Conservation (phyloP, 1,140 invertebrate species). For the Varroa destructor region DNA sequence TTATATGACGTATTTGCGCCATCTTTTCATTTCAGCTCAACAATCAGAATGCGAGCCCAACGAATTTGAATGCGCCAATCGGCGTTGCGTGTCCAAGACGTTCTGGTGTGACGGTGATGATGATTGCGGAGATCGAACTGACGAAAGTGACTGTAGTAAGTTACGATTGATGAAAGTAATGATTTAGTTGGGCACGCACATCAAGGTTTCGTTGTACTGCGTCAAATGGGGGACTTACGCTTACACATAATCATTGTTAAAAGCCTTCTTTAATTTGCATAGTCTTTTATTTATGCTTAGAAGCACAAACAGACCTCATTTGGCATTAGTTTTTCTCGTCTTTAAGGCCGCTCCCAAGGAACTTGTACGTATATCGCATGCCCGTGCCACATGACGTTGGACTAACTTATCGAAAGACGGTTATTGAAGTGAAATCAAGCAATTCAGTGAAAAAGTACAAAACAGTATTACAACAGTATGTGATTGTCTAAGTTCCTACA, state of each 20-base stretch:
- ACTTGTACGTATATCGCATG: no score
- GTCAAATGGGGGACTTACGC: no score
- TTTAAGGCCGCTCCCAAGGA: no score
- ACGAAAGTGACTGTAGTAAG: conserved; percentile 74
- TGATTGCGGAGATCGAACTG: conserved; percentile 82
- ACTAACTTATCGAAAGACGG: no score
- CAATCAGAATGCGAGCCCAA: conserved; percentile 65
- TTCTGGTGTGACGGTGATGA: conserved; percentile 84
- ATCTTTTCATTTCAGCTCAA: conserved; percentile 12
- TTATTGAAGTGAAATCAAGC: no score
- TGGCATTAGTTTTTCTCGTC: no score
- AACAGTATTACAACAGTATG: no score
- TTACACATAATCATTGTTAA: conserved; percentile 4
- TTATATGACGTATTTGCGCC: no score
- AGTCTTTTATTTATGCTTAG: background rate
- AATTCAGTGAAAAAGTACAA: no score
- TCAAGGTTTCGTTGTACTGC: background rate
- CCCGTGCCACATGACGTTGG: no score
- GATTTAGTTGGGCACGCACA: background rate
- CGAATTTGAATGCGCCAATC: conserved; percentile 73
- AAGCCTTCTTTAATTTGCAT: conserved; percentile 13
- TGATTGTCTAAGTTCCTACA: no score
- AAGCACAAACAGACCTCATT: no score
- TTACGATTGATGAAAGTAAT: conserved; percentile 34
- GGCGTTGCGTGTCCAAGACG: conserved; percentile 73